A percentile compares a stretch with the other conserved stretches of the same genome.
These are phyloP conservation scores for Triplophysa yarkandensis DNA, from an alignment of 2,797 vertebrate species.

Conservation along the genomic window DNA sequence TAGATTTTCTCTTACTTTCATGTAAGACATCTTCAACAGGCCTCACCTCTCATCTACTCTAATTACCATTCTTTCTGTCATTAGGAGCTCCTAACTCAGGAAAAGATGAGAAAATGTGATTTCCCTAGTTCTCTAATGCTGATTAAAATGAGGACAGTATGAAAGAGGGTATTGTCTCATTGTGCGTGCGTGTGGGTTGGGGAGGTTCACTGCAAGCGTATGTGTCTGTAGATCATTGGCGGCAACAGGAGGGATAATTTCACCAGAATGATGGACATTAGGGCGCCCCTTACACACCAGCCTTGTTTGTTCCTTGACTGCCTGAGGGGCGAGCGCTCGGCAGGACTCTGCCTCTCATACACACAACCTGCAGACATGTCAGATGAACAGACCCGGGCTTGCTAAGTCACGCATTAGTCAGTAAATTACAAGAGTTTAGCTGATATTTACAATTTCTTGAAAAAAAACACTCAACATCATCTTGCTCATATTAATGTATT, in stretches of 20 bases:
- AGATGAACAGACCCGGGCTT: slow-evolving; percentile 33
- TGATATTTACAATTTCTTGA: not conserved
- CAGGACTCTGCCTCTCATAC: slow-evolving; percentile 41
- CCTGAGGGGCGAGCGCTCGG: slow-evolving; percentile 36
- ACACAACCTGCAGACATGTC: slow-evolving; percentile 45
- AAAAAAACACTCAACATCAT: not conserved
- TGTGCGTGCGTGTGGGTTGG: slow-evolving; percentile 73
- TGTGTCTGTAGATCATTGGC: slow-evolving; percentile 73
- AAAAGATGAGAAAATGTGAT: slow-evolving; percentile 80
- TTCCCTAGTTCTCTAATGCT: slow-evolving; percentile 87
- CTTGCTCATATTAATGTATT: not conserved
- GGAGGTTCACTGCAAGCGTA: slow-evolving; percentile 53
- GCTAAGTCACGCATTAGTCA: slow-evolving; percentile 30
- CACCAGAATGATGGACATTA: slow-evolving; percentile 90
- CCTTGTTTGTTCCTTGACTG: slow-evolving; percentile 43
- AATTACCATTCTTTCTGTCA: slow-evolving; percentile 61
- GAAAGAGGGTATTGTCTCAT: slow-evolving; percentile 90
- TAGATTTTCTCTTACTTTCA: slow-evolving; percentile 37
- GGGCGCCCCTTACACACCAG: slow-evolving; percentile 67
- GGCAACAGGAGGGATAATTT: slow-evolving; percentile 88
- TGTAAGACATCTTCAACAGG: slow-evolving; percentile 47
- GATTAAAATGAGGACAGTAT: slow-evolving; percentile 77
- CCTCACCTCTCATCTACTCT: slow-evolving; percentile 54
- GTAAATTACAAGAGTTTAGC: slow-evolving; percentile 1
- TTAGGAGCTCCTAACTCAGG: slow-evolving; percentile 52